phyloP scores from a whole-genome alignment of 2,113 vertebrate species.

The Perca fluviatilis region DNA sequence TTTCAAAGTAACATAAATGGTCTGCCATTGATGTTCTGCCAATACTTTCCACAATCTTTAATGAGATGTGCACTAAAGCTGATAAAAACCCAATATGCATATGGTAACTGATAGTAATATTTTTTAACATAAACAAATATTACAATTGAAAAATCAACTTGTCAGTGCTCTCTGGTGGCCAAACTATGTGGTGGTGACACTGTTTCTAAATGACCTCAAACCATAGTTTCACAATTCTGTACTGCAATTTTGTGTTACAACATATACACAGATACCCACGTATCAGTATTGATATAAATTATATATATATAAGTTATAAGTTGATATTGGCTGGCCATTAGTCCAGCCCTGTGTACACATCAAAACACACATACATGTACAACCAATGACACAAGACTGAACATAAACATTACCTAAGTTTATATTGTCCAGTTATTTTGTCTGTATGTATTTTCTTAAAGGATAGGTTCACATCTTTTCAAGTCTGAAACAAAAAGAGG shows the following conservation, averaged over 20 bases:
- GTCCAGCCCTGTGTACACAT: not conserved
- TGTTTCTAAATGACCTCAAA: not conserved
- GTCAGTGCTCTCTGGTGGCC: not conserved
- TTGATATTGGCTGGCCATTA: not conserved
- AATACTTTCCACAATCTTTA: not conserved
- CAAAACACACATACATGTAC: not conserved
- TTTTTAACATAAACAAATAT: not conserved
- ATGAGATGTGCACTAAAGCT: not conserved
- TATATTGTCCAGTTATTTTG: not conserved
- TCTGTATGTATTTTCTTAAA: not conserved
- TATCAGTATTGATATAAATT: not conserved
- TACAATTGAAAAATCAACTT: not conserved
- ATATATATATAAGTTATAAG: too few species aligned
- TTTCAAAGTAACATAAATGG: not conserved
- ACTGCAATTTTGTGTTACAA: not conserved
- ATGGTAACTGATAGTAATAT: too few species aligned
- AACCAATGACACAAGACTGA: not conserved
- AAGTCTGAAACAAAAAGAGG: not conserved
- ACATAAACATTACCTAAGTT: not conserved
- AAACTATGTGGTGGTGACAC: not conserved
- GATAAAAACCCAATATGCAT: not conserved
- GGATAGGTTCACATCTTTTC: not conserved
- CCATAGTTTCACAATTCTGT: not conserved
- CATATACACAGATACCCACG: not conserved
- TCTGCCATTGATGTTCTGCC: not conserved